Evolutionary conservation across 1,140 invertebrate genomes (phyloP).

Genomic region (Aphelinus atriplicis): DNA sequence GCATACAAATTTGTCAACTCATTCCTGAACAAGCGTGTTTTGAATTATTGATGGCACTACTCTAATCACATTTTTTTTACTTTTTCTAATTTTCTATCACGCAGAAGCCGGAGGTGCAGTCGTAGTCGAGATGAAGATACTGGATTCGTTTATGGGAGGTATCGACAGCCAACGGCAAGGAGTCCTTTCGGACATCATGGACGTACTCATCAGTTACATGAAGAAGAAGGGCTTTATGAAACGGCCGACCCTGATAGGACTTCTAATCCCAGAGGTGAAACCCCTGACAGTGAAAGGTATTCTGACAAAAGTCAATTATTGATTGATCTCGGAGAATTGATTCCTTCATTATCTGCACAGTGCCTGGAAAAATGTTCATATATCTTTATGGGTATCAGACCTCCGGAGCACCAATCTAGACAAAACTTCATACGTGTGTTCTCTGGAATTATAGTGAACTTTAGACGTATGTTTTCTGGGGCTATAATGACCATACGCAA

Average conservation of each 20-base stretch:
- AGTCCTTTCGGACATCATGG: slow-evolving; percentile 67
- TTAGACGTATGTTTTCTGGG: no score
- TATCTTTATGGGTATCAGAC: no score
- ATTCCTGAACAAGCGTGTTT: no score
- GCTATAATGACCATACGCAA: no score
- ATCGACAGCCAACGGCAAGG: slow-evolving; percentile 77
- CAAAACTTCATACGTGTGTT: no score
- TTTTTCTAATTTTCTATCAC: slow-evolving; percentile 5
- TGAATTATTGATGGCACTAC: no score
- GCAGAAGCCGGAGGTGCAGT: slow-evolving; percentile 67
- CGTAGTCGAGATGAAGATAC: slow-evolving; percentile 70
- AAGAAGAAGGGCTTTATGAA: slow-evolving; percentile 87
- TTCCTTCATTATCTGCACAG: no score
- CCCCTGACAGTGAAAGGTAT: slow-evolving; percentile 87
- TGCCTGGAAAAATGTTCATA: no score
- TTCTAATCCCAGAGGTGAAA: slow-evolving; percentile 73
- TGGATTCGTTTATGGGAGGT: slow-evolving; percentile 83
- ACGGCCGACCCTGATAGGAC: slow-evolving; percentile 80
- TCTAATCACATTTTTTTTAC: not conserved
- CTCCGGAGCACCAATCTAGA: no score
- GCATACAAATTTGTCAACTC: no score
- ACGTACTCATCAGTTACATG: slow-evolving; percentile 71
- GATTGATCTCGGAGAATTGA: no score
- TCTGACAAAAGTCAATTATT: not conserved
- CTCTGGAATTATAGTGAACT: no score